Base-by-base conservation (phyloP, 1,140 invertebrate genomes). In the Brachionus paranguensis region DNA sequence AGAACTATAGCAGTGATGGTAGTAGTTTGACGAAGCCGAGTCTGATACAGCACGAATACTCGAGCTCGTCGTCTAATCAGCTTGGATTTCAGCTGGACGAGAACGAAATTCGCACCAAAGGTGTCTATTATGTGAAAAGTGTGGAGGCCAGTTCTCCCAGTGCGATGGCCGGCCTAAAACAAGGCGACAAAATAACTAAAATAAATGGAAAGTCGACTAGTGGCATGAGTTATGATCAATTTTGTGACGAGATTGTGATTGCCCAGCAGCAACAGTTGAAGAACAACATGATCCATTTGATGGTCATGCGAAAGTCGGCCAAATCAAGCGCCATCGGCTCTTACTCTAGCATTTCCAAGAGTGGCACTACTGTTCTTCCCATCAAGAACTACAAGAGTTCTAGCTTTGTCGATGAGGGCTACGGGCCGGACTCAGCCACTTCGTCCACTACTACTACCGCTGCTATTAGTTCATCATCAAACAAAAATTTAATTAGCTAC, bases 211-310 rank as follows among this genome's bases (percentile, higher is more conserved):
- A 81, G 53, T 81, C 78, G 11, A 81, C 78, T 4, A 60, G 14
- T 37, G 78, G 78, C 17, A 81, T 81, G 78, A 29, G 27, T 41
- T 81, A 81, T 81, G 78, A 81, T 10, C 53, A 81, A 68, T 81
- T 81, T 33, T 81, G 78, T 81, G 53, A 81, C 3, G 53, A 81
- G 53, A 81, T 81, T 14, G 11, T 64, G 10, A 60, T 81, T 20
- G 78, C 78, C 33, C 78, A 81, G 20, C 53, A 81, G 60, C 53
- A 81, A 81, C 78, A 81, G 41, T 14, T 64, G 53, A 60, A 68
- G 24, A 81, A 81, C 17, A 81, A 81, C 53, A 81, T 81, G 78
- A 81, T 81, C 17, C 78, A 81, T 68, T 81, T 81, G 53, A 81
- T 81, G 78, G 78, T 81, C 0, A 81, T 81, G 78, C 37, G 78